A percentile compares a stretch with the other conserved stretches of the same genome.
phyloP scores from a whole-genome alignment of 2,113 vertebrate genomes.

The Lagopus leucura region DNA sequence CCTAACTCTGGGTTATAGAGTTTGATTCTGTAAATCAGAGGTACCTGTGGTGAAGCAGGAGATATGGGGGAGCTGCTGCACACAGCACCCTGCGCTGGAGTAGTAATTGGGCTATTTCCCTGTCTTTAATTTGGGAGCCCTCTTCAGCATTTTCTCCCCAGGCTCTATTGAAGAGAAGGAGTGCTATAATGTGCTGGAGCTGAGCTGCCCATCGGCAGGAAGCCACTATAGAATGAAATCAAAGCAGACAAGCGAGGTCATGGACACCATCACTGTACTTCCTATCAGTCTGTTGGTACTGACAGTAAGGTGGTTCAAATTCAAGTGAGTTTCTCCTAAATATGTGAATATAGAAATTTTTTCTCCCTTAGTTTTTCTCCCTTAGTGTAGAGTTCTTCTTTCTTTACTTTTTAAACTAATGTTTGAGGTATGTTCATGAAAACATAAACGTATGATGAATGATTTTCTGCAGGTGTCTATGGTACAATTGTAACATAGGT shows the following conservation, averaged over 20 bases:
- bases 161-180: background rate
- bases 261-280: background rate
- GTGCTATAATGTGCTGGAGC: background rate
- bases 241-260: background rate
- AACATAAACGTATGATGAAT: background rate
- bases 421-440: background rate
- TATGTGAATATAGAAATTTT: background rate
- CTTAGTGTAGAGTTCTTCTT: background rate
- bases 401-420: background rate
- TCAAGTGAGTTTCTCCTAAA: background rate
- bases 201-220: background rate
- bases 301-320: background rate
- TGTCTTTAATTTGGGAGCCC: background rate
- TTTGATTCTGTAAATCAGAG: too few relatives aligned
- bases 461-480: background rate
- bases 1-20: too few relatives aligned
- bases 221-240: background rate
- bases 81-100: background rate
- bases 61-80: too few relatives aligned
- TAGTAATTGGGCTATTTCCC: background rate
- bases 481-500: background rate
- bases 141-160: background rate
- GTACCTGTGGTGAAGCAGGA: background rate
- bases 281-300: background rate
- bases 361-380: background rate